phyloP scores from a whole-genome alignment of 2,888 invertebrate genomes.

The Proisotoma minuta region DNA sequence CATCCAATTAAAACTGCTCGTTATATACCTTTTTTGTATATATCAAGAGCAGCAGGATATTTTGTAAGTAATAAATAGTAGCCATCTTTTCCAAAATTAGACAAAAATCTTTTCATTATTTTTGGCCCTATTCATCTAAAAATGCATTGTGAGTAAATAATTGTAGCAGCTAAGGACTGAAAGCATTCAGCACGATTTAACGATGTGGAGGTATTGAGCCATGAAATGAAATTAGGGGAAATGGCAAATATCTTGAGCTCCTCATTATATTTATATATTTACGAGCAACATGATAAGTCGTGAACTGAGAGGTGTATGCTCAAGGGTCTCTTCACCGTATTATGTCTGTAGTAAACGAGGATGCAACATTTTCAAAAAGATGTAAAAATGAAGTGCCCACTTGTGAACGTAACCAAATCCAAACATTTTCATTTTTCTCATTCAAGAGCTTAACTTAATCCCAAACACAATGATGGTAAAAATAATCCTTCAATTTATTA shows the following conservation, averaged over 20 bases:
- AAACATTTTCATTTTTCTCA: background rate
- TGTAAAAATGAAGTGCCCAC: background rate
- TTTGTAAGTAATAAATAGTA: no score
- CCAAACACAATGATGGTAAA: background rate
- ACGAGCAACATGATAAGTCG: background rate
- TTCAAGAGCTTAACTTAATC: background rate
- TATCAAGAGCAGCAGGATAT: no score
- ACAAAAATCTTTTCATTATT: no score
- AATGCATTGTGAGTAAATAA: no score
- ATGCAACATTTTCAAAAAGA: constrained; percentile 3
- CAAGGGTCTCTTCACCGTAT: background rate
- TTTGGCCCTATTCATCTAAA: no score
- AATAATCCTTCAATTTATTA: background rate
- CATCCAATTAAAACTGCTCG: no score
- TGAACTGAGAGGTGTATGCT: background rate
- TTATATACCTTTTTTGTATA: no score
- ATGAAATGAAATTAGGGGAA: constrained; percentile 16
- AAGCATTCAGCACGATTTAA: no score
- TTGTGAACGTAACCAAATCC: constrained; percentile 1
- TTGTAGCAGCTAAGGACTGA: no score
- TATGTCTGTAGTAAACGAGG: background rate
- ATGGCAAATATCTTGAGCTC: background rate
- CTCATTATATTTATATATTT: background rate
- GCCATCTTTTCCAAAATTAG: no score
- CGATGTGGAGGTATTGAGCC: constrained; percentile 5